Evolutionary conservation across 2,113 vertebrate species (phyloP), one percentile per base, ranked within the genome.

Genomic region (Myiagra hebetior): DNA sequence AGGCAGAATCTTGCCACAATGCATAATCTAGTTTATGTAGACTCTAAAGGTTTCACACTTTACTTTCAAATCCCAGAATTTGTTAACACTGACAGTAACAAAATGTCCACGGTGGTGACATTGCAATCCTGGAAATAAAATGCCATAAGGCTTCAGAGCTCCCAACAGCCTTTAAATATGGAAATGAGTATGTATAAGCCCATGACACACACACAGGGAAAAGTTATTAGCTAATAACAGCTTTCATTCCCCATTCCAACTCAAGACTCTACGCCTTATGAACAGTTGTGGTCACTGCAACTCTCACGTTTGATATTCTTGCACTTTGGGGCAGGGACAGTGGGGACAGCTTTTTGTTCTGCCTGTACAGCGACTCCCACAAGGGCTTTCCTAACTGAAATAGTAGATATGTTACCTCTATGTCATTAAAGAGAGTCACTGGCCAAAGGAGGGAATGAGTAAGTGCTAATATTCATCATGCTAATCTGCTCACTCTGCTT

Each of bases 241-340:
- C 24, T 74, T 81, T 79, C 33, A 19, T 74, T 86, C 31, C n/a
- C 27, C n/a, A 15, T 47, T 57, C 46, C 44, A 53, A 0, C 19
- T n/a, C 13, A 2, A 17, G n/a, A 24, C 30, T 92, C 65, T 59
- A 15, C 39, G 42, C 23, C 30, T 52, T 27, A 1, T 1, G 1
- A 1, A 1, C 35, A 73, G 6, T 7, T 1, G 10, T 2, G 1
- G 35, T 56, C 1, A 0, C 47, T 75, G 44, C 47, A 89, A 64
- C 27, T 46, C 52, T 16, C 18, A 24, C 0, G 3, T 42, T 75
- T 7, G 6, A 18, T 31, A 35, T n/a, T 63, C 56, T 56, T 82
- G 33, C 7, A 11, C 31, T 21, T 47, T 37, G 52, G 35, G 22
- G 23, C 47, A 87, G 28, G 4, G 22, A 4, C 28, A 82, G 35